A percentile compares a stretch with the other conserved stretches of the same genome.
phyloP scores from a whole-genome alignment of 2,113 vertebrate genomes.

The Nothobranchius kuhntae region DNA sequence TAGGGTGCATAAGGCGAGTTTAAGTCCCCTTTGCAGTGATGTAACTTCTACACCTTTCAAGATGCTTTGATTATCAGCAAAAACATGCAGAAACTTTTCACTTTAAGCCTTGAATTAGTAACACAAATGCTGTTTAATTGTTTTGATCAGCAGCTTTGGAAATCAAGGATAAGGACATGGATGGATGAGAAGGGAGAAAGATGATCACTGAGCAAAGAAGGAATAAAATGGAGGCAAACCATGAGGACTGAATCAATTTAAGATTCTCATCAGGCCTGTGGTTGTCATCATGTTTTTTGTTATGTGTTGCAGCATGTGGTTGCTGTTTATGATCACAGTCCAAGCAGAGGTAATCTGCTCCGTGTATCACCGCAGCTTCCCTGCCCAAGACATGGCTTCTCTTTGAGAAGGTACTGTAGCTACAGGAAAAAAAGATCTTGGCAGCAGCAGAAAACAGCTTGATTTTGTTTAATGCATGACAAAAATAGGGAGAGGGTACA shows the following conservation, averaged over 20 bases:
- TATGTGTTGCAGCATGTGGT: slow-evolving; percentile 64
- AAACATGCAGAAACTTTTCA: too few species aligned
- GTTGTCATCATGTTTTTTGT: slow-evolving; percentile 67
- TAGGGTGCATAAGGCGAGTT: too few species aligned
- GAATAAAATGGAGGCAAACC: slow-evolving; percentile 39
- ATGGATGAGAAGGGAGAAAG: slow-evolving; percentile 1
- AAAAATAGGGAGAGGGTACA: slow-evolving; percentile 31
- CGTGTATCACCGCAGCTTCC: slow-evolving; percentile 41
- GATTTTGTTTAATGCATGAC: slow-evolving; percentile 65
- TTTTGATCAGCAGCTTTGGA: neutral
- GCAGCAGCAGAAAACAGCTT: slow-evolving; percentile 44
- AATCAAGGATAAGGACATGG: neutral
- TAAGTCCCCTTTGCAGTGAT: too few species aligned
- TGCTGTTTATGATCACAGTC: slow-evolving; percentile 62
- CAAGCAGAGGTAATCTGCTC: slow-evolving; percentile 59
- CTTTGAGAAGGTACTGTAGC: slow-evolving; percentile 31
- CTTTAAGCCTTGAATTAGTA: too few species aligned
- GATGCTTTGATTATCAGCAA: too few species aligned
- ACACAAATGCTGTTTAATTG: neutral
- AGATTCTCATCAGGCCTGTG: slow-evolving; percentile 54
- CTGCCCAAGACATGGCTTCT: slow-evolving; percentile 39
- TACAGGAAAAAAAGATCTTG: slow-evolving; percentile 30
- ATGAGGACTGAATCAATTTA: slow-evolving; percentile 44
- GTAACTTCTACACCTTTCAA: too few species aligned
- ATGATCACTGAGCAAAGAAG: slow-evolving; percentile 10